phyloP scores from a whole-genome alignment of 2,113 vertebrate genomes.

The Odocoileus virginianus region DNA sequence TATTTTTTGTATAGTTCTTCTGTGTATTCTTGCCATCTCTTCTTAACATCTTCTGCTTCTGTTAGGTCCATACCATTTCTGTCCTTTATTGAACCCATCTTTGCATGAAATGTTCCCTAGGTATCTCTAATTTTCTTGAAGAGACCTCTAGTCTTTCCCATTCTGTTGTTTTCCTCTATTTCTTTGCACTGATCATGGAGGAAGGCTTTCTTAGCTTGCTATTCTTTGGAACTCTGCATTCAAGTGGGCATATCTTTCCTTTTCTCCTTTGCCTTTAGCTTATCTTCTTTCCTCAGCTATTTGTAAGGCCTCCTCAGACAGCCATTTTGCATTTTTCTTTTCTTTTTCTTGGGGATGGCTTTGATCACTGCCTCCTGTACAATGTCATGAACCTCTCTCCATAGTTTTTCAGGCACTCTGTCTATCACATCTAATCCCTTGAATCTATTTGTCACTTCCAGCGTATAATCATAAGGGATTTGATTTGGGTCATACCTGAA shows the following conservation, averaged over 20 bases:
- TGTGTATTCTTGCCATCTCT: neutral
- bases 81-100: neutral
- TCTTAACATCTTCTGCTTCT: neutral
- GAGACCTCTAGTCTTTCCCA: neutral
- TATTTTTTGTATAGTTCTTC: neutral
- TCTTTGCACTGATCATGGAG: neutral
- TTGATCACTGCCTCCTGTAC: neutral
- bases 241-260: neutral
- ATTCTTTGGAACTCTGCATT: neutral
- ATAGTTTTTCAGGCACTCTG: neutral
- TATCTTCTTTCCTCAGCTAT: neutral
- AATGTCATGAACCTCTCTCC: neutral
- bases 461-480: neutral
- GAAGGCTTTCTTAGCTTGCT: neutral
- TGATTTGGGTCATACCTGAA: neutral
- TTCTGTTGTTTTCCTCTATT: neutral
- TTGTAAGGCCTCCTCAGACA: neutral
- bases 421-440: neutral
- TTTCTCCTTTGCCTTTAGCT: neutral
- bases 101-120: neutral
- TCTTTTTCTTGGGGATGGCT: neutral
- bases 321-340: neutral
- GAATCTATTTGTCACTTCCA: neutral
- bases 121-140: neutral
- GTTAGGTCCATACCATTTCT: neutral